Conservation (phyloP, 2,888 invertebrate species). For the Pimpla rufipes region DNA sequence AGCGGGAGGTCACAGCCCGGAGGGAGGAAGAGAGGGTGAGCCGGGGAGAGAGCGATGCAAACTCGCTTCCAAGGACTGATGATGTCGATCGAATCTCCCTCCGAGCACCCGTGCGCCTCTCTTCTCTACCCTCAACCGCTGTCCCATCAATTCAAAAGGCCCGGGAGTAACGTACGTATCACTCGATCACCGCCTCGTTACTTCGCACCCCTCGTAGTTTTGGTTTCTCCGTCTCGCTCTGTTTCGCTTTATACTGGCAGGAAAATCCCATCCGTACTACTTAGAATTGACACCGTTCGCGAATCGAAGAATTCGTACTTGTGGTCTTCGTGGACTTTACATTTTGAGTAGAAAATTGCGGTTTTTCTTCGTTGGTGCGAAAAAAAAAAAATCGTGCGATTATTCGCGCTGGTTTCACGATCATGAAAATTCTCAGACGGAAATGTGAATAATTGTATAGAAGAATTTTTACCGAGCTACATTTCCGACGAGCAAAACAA, state of each 20-base stretch:
- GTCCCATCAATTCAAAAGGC: slow-evolving; percentile 12
- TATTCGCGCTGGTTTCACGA: too few relatives aligned
- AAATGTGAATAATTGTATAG: too few relatives aligned
- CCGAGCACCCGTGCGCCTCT: not conserved
- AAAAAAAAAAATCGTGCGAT: too few relatives aligned
- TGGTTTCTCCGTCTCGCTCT: not conserved
- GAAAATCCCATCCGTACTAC: not conserved
- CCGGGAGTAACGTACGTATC: slow-evolving; percentile 13
- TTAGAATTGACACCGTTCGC: not conserved
- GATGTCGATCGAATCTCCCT: slow-evolving; percentile 23
- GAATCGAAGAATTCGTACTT: too few relatives aligned
- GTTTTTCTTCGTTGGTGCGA: too few relatives aligned
- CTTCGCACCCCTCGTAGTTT: not conserved
- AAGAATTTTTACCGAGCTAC: too few relatives aligned
- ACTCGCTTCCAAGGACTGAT: slow-evolving; percentile 10
- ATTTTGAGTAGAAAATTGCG: too few relatives aligned
- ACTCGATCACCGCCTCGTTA: slow-evolving; percentile 20
- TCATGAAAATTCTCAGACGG: too few relatives aligned
- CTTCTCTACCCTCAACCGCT: not conserved
- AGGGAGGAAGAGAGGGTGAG: too few relatives aligned
- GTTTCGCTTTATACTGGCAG: not conserved
- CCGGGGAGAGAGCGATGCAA: not conserved
- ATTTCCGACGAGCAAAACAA: too few relatives aligned
- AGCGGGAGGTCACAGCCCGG: too few relatives aligned
- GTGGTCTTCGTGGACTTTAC: too few relatives aligned